These are phyloP conservation scores for Ceryle rudis DNA, from an alignment of 2,797 vertebrate species.

Conservation along the genomic window DNA sequence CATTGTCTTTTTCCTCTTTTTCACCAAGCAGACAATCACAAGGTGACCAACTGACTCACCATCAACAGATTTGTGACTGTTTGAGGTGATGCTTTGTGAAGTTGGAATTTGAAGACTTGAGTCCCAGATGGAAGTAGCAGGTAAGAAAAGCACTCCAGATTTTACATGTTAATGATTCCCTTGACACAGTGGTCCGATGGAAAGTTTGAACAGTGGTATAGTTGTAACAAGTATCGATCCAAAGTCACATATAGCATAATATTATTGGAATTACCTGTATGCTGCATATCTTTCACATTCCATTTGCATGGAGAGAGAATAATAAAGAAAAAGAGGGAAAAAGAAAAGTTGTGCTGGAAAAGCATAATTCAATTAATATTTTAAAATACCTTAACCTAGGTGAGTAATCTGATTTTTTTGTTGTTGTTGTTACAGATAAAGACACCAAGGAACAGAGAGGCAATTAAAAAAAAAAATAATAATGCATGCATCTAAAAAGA, in stretches of 20 bases:
- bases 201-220: fast-evolving
- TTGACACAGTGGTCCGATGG: not conserved
- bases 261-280: not conserved
- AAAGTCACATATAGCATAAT: not conserved
- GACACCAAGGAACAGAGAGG: not conserved
- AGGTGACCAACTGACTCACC: not conserved
- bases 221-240: not conserved
- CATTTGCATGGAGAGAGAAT: not conserved
- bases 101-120: not conserved
- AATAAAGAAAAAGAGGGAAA: not conserved
- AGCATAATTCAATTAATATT: not conserved
- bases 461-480: not conserved
- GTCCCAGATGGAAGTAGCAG: not conserved
- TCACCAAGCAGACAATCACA: not conserved
- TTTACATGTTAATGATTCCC: not conserved
- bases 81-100: not conserved
- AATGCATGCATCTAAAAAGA: not conserved
- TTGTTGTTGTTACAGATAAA: not conserved
- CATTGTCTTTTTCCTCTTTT: not conserved
- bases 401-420: not conserved
- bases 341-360: not conserved
- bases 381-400: not conserved
- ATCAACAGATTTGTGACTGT: not conserved
- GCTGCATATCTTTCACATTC: not conserved
- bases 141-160: not conserved